Base-by-base conservation (phyloP, 2,888 invertebrate species). In the Hermaeophaga mercurialis region DNA sequence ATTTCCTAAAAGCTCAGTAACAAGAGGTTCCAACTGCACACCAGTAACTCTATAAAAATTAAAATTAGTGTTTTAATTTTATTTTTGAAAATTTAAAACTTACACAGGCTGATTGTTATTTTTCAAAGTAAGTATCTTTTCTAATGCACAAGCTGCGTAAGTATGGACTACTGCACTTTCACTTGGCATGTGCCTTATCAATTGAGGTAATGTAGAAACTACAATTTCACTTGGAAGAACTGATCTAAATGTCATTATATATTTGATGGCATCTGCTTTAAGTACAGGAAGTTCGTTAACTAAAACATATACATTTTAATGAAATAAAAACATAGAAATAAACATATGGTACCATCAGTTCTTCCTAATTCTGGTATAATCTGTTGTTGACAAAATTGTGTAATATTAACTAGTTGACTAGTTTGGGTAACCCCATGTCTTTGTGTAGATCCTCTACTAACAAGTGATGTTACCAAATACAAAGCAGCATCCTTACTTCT, bases 251-350 rank as follows among this genome's bases (percentile, higher is more conserved):
- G 93, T 94, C 89, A 98, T 96, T 7, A 98, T 79, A 74, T 94
- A 99, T 75, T 98, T 98, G 49, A 99, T 87, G 2, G 94, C 91
- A 75, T 97, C 98, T 0, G 98, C 96, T 76, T 96, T 96, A 22
- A 99, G 78, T 1, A 99, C 94, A 0, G 96, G 94, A 58, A 89
- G 79, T 66, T 90, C 88, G 71, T 91, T 89, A 6, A 94, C 94
- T 94, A 80, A 60, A 84, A 82, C 31, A 38, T 8, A 8, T 12
- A 9, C 9, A 41, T 11, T 19, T 2, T n/a, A 7, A 11, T 12
- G 1, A 17, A 46, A 12, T 36, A 1, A 5, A 41, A 8, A 41
- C 2, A 18, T 39, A 3, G 18, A 17, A 33, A 43, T 34, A 48
- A 26, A 14, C 11, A 9, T 14, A 6, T 31, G 72, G 73, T 77